Evolutionary conservation across 2,797 vertebrate species (phyloP), one percentile per base, ranked within the genome.

Genomic region (Anguilla megastoma): DNA sequence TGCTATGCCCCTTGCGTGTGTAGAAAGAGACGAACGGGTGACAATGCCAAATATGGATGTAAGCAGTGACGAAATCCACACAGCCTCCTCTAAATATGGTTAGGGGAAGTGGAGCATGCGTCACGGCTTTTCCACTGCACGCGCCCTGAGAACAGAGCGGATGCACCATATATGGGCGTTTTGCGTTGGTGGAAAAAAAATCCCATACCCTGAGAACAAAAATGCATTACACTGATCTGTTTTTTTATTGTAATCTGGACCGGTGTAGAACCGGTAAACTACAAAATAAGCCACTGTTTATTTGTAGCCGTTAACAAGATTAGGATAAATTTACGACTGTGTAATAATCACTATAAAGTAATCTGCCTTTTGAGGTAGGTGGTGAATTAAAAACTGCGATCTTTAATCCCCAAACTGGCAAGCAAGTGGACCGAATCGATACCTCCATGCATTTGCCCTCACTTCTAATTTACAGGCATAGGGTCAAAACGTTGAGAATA

Each of bases 121-220:
- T 95, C 94, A 95, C 54, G 91, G 93, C 93, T 91, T 95, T 96
- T 96, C 95, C 95, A 93, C 91, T 90, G 91, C 91, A 90, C 93
- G 90, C 88, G 85, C 94, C 90, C 89, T 7, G 87, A 92, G 90
- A 87, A 45, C 89, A 91, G 58, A 93, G 92, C 95, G 95, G 95
- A 96, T 90, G 33, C 30, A 66, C 95, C 95, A 94, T 93, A 95
- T 96, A 94, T 93, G 95, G 95, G 84, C 21, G 33, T 86, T 33
- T 94, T 94, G 94, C 93, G 93, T 91, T 27, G 58, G 60, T 2
- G 27, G 48, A 36, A 71, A 52, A n/a, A 91, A 52, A 69, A n/a
- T 63, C 14, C 60, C 91, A 90, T 87, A 91, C 89, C 88, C 85
- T 45, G 83, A 85, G 60, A 82, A 48, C 41, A 24, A 50, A 76